Percentiles rank a stretch among this genome's conserved stretches.
Conservation (phyloP, 2,113 vertebrate species). For the Falcunculus frontatus region DNA sequence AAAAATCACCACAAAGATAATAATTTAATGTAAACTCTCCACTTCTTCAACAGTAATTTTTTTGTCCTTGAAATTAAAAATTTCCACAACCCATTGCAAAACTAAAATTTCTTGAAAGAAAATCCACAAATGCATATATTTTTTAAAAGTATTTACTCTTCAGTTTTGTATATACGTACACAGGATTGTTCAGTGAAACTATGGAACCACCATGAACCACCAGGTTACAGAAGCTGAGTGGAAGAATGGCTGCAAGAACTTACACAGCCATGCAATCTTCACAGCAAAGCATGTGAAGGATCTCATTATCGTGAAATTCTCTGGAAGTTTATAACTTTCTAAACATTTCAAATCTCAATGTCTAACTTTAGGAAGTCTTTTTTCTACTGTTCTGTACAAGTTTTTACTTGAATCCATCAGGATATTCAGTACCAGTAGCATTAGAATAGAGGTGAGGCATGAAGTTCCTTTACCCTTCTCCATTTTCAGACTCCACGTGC, state of each 20-base stretch:
- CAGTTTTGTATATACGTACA: fast-evolving
- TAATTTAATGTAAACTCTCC: neutral
- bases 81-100: neutral
- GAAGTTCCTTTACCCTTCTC: neutral
- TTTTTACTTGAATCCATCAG: neutral
- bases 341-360: neutral
- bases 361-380: neutral
- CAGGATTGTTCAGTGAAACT: neutral
- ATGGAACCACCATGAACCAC: neutral
- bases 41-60: neutral
- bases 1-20: neutral
- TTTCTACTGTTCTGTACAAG: neutral
- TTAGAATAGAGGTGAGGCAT: neutral
- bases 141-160: neutral
- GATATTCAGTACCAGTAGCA: neutral
- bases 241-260: neutral
- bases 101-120: neutral
- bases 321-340: neutral
- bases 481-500: neutral
- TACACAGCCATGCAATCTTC: neutral
- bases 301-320: neutral
- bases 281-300: neutral
- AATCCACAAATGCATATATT: neutral
- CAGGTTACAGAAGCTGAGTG: neutral
- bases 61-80: neutral